Base-by-base conservation (phyloP, 2,113 vertebrate species). In the Phyllostomus discolor region DNA sequence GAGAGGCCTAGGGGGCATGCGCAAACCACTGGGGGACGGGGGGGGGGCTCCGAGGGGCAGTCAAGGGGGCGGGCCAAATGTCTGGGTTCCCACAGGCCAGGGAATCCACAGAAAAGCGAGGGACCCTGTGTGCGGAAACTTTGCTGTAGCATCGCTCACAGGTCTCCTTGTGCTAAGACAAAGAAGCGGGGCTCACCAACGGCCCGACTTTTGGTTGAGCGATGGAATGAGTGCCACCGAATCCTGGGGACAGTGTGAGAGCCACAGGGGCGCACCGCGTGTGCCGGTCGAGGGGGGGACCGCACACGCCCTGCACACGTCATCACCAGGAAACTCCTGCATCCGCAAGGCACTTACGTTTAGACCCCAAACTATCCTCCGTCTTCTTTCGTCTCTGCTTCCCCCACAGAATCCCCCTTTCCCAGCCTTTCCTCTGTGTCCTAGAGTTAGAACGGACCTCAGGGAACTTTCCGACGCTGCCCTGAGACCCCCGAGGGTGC, bases 71-170 rank as follows among this genome's bases (percentile, higher is more conserved):
- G 17, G 4, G 46, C 16, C 73, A 38, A 17, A 5, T 0, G 0
- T 24, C 26, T 7, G 82, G 38, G 66, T 64, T 66, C 64, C 26
- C 31, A 0, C n/a, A 50, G 69, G 24, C 90, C 67, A 2, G 24
- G 80, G 28, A n/a, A n/a, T 3, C 43, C 50, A 31, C n/a, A 50
- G 33, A 41, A 10, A 72, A 28, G 38, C 9, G 2, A 19, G 76
- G 24, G 73, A 22, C 28, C 33, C 16, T 1, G 31, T 4, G 7
- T 1, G 22, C 28, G 43, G 6, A 20, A 8, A 26, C 31, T 70
- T 8, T 7, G n/a, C 19, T 16, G 0, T 1, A 28, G 75, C 0
- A 1, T 20, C 10, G 4, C 5, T 50, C 43, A 31, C n/a, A 22
- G 52, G 10, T 15, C 10, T 24, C 59, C 48, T 17, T 0, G 16